A percentile compares a stretch with the other conserved stretches of the same genome.
These are phyloP conservation scores for Nycticorax nycticorax DNA, from an alignment of 2,113 vertebrate genomes.

Conservation along the genomic window DNA sequence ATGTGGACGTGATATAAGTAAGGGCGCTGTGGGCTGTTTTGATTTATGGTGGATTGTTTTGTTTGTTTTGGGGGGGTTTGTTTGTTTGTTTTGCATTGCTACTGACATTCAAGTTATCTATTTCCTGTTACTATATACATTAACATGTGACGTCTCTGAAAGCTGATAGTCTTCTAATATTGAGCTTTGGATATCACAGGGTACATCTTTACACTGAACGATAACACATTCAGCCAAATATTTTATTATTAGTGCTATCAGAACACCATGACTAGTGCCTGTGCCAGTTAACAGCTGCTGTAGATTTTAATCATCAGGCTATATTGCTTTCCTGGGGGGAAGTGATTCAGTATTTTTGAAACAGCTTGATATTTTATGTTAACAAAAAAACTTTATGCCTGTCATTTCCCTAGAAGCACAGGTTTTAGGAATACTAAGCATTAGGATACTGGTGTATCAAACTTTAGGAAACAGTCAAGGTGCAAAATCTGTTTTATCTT, in stretches of 20 bases:
- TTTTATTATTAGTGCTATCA: not conserved
- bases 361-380: not conserved
- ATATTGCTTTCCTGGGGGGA: not conserved
- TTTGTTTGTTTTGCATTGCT: not conserved
- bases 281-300: not conserved
- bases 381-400: not conserved
- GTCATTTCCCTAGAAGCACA: not conserved
- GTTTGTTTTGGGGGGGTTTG: fast-evolving
- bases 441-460: not conserved
- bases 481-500: not conserved
- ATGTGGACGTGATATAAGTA: no score
- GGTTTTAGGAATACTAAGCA: not conserved
- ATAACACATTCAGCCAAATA: not conserved
- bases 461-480: not conserved
- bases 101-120: not conserved
- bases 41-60: not conserved
- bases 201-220: not conserved
- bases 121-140: not conserved
- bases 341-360: not conserved
- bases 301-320: not conserved
- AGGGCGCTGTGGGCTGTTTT: fast-evolving
- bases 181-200: fast-evolving
- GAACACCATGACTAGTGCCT: not conserved
- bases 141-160: not conserved
- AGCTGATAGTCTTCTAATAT: not conserved